Evolutionary conservation across 2,888 invertebrate genomes (phyloP), one percentile per base, ranked within the genome.

Genomic region (Apomyelois bistriatella): DNA sequence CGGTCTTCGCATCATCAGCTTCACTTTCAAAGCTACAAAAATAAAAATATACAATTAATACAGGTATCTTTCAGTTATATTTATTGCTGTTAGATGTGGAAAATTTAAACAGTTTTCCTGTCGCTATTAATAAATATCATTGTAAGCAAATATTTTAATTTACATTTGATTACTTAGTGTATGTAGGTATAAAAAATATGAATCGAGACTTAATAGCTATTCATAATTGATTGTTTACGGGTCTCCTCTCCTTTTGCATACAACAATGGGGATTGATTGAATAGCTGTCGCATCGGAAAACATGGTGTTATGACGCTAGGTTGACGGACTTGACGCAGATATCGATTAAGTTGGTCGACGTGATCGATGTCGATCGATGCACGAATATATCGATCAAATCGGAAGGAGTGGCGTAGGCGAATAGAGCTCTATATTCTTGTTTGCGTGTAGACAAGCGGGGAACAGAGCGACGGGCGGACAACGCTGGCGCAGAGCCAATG

Each of bases 21-120:
- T 99, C 87, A 98, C 96, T 93, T 98, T 98, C 80, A 99, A 93
- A 76, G 98, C 99, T 99, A 94, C 65, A 94, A 93, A 82, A 82
- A 75, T 85, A 70, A 68, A n/a, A 60, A 70, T 55, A 22, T 22
- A 22, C 22, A 64, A 38, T 52, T 56, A 57, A 53, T 40, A 16
- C 16, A 22, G 5, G 16, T 40, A 16, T 16, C 16, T 15, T 38
- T n/a, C 15, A 7, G 22, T 5, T 22, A 22, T 22, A 22, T 22
- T 22, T 22, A 22, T 22, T 22, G 5, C 5, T 22, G 5, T 22
- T n/a, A n/a, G 22, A 3, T 22, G 22, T 22, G 22, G 22, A 22
- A 22, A 22, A 35, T 32, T 10, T 1, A 32, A 15, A 16, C 16
- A 5, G 10, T 46, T 46, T 46, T 46, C 46, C 46, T 46, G 46